Evolutionary conservation across 1,140 invertebrate genomes (phyloP), one percentile per base, ranked within the genome.

Genomic region (Drosophila pandora): DNA sequence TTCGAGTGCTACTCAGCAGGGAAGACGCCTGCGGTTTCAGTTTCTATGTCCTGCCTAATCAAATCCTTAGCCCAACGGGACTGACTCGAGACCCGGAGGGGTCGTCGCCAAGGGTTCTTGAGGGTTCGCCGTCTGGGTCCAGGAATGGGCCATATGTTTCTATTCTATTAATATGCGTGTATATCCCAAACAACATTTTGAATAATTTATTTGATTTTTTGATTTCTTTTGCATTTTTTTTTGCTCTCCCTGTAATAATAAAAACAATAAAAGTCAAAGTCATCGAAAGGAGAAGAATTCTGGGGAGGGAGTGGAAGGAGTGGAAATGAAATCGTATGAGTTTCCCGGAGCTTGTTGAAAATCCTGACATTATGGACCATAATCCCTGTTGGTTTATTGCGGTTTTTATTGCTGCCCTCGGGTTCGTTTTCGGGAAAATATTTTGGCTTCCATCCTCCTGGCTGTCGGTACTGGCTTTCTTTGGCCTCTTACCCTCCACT

Each of bases 131-230:
- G 43, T 22, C 9, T 21, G 71, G 71, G 32, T 58, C 67, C 50
- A 10, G 21, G 69, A 34, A 76, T 73, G 56, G 22, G 47, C 71
- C 64, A 75, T 75, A 75, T 87, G 72, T 85, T 80, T 28, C 39
- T 47, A 58, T 50, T 61, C 56, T 63, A 83, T 84, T 84, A 84
- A 84, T 83, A 84, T 79, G 53, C 54, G 59, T 47, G 21, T 52
- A 10, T 25, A 21, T 22, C 34, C 63, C 54, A 72, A 59, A 49
- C 47, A 59, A 62, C 50, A 80, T 69, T 88, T 77, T 87, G 79
- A 88, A 87, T 87, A 88, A 87, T 88, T 87, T 87, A 87, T 87
- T 88, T 83, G 83, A 87, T 83, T 88, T 87, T 83, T 87, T 88
- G 83, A 87, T 87, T 87, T 88, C 83, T 79, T 65, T 12, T 25